A percentile compares a stretch with the other conserved stretches of the same genome.
phyloP scores from a whole-genome alignment of 1,140 invertebrate genomes.

The Melipona quadrifasciata region DNA sequence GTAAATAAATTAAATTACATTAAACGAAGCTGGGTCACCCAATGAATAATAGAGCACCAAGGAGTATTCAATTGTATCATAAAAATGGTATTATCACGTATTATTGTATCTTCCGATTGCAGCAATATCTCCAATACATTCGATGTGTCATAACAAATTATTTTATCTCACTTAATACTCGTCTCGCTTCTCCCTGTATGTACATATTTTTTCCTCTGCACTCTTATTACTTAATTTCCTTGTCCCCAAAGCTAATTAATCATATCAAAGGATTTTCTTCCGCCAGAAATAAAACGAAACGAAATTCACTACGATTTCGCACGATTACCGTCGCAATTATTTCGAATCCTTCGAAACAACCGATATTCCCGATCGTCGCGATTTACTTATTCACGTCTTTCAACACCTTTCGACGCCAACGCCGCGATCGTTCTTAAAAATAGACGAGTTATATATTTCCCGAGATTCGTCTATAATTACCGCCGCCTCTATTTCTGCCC shows the following conservation, averaged over 20 bases:
- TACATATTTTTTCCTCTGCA: too few relatives aligned
- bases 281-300: too few relatives aligned
- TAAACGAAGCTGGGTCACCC: not conserved
- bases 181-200: too few relatives aligned
- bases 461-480: constrained; percentile 19
- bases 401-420: not conserved
- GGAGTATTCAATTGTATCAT: not conserved
- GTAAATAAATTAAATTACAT: too few relatives aligned
- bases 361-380: not conserved
- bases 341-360: not conserved
- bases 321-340: too few relatives aligned
- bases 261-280: too few relatives aligned
- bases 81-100: not conserved
- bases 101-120: not conserved
- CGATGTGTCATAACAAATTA: not conserved
- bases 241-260: too few relatives aligned
- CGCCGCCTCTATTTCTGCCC: constrained; percentile 11
- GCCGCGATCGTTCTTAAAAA: not conserved
- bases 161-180: not conserved
- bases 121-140: not conserved
- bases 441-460: constrained; percentile 15
- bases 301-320: too few relatives aligned
- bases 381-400: not conserved
- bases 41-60: not conserved
- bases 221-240: too few relatives aligned